Evolutionary conservation across 1,140 invertebrate genomes (phyloP).

Genomic region (Lamellibrachia luymesi): DNA sequence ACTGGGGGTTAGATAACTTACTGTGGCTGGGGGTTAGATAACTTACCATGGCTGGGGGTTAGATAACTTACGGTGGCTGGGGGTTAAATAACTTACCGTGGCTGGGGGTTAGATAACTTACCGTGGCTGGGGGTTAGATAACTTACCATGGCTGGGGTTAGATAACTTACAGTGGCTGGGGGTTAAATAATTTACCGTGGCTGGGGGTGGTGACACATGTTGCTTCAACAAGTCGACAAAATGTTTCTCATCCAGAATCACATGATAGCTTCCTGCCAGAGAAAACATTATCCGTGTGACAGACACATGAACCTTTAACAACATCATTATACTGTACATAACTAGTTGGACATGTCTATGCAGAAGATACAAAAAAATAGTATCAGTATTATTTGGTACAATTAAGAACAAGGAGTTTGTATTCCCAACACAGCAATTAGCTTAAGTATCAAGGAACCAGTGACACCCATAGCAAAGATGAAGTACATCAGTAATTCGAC

Average conservation of each 20-base stretch:
- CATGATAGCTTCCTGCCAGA: conserved; percentile 67
- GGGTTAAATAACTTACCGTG: too few relatives aligned
- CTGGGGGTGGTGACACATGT: conserved; percentile 85
- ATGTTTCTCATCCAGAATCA: conserved; percentile 89
- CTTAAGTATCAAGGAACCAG: too few relatives aligned
- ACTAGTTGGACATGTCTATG: background rate
- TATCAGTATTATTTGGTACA: too few relatives aligned
- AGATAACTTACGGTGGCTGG: too few relatives aligned
- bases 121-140: background rate
- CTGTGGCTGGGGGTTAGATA: conserved; percentile 75
- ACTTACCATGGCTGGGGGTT: too few relatives aligned
- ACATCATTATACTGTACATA: conserved; percentile 8
- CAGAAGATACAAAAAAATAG: background rate
- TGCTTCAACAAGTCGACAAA: conserved; percentile 70
- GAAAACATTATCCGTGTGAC: background rate
- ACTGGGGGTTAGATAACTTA: conserved; percentile 50
- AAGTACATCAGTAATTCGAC: background rate
- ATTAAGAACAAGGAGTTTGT: too few relatives aligned
- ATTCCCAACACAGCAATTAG: too few relatives aligned
- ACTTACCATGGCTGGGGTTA: background rate
- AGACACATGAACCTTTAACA: background rate
- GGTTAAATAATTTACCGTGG: conserved; percentile 61
- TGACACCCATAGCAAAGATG: too few relatives aligned
- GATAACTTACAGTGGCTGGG: background rate
- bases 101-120: too few relatives aligned